Evolutionary conservation across 2,797 vertebrate genomes (phyloP).

Genomic region (Darevskia nairensis): DNA sequence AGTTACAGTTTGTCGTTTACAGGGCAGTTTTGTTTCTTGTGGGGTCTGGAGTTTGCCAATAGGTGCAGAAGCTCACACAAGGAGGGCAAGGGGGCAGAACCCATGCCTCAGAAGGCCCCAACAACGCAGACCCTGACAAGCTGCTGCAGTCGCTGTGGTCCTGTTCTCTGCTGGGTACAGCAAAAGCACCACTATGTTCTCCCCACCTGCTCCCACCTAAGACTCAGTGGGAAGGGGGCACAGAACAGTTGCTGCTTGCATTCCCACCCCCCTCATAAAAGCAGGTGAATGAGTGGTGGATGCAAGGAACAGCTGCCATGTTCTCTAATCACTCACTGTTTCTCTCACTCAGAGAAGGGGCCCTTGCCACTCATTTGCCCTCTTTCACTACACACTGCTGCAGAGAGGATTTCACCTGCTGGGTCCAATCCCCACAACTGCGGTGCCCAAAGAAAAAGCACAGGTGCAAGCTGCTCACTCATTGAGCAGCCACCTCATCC

Average conservation of each 20-base stretch:
- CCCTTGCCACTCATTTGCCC: background rate
- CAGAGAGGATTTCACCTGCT: background rate
- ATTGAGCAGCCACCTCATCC: background rate
- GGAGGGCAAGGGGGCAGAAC: background rate
- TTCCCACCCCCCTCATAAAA: background rate
- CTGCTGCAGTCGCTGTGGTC: background rate
- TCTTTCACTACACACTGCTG: background rate
- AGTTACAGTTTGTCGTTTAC: conserved; percentile 6
- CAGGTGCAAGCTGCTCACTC: background rate
- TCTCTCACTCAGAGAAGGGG: background rate
- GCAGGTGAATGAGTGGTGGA: background rate
- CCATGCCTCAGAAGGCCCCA: background rate
- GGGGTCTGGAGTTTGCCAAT: background rate
- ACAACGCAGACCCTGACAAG: background rate
- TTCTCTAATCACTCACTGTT: background rate
- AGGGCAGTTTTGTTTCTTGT: background rate
- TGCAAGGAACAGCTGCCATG: background rate
- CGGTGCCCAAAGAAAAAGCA: background rate
- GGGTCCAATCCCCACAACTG: background rate
- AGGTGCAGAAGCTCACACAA: background rate
- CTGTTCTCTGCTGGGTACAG: background rate
- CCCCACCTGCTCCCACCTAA: background rate
- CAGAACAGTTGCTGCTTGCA: background rate
- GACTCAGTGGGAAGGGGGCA: background rate
- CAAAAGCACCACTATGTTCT: background rate